Evolutionary conservation across 2,888 invertebrate genomes (phyloP).

Genomic region (Agapetus fuscipes): DNA sequence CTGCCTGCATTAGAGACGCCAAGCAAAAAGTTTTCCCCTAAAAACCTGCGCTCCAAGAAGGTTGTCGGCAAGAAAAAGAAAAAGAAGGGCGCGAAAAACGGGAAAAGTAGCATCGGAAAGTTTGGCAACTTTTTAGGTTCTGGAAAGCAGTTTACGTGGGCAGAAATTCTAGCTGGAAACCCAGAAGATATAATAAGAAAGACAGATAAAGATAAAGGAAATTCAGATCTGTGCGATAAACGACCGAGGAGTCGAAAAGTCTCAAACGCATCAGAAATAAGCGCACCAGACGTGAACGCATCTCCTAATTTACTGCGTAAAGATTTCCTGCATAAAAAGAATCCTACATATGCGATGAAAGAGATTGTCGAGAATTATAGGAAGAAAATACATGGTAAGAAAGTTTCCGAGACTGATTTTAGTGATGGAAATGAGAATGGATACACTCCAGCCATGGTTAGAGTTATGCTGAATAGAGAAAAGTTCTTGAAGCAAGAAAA

Average conservation of each 20-base stretch:
- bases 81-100: conserved; percentile 36
- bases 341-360: conserved; percentile 65
- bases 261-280: conserved; percentile 34
- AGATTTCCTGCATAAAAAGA: conserved; percentile 41
- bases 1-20: conserved; percentile 41
- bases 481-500: conserved; percentile 38
- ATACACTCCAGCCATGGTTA: conserved; percentile 50
- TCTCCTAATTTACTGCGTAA: conserved; percentile 35
- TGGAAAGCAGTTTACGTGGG: conserved; percentile 54
- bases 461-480: conserved; percentile 38
- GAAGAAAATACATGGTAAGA: conserved; percentile 38
- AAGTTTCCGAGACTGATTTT: conserved; percentile 21
- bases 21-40: conserved; percentile 48
- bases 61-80: conserved; percentile 35
- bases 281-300: conserved; percentile 28
- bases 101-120: conserved; percentile 38
- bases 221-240: conserved; percentile 31
- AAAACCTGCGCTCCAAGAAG: conserved; percentile 53
- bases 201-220: conserved; percentile 28
- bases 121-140: conserved; percentile 46
- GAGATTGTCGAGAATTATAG: conserved; percentile 53
- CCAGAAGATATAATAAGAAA: conserved; percentile 54
- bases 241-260: conserved; percentile 39
- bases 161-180: conserved; percentile 53
- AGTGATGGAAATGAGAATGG: conserved; percentile 28